Conservation (phyloP, 2,113 vertebrate genomes). For the Regulus satrapa region DNA sequence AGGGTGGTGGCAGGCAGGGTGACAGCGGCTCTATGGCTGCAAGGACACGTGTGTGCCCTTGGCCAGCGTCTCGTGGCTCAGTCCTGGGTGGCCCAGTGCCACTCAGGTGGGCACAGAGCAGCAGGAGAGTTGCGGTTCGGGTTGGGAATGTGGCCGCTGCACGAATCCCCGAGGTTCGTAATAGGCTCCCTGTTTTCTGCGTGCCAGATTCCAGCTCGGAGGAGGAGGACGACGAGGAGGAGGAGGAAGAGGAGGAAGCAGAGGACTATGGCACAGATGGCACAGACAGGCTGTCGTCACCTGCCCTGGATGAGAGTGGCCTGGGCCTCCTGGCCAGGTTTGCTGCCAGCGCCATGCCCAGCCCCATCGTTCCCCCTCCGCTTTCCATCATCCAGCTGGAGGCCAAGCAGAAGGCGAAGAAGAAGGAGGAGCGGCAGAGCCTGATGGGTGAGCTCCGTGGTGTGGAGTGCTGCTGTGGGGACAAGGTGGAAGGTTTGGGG, state of each 20-base stretch:
- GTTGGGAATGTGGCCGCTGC: background rate
- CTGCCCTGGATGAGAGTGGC: constrained; percentile 88
- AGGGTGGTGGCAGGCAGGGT: constrained; percentile 24
- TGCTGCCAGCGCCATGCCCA: constrained; percentile 87
- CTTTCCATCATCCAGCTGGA: constrained; percentile 85
- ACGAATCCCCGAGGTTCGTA: background rate
- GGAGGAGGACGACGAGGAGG: constrained; percentile 70
- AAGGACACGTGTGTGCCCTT: background rate
- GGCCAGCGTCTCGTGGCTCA: background rate
- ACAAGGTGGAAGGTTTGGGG: background rate
- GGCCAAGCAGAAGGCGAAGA: constrained; percentile 85
- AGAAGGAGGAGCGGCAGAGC: constrained; percentile 87
- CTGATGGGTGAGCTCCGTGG: constrained; percentile 78
- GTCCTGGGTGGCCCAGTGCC: background rate
- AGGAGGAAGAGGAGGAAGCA: constrained; percentile 75
- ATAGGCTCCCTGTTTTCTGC: constrained; percentile 57
- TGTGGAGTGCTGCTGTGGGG: background rate
- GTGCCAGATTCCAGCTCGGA: constrained; percentile 85
- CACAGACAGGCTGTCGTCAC: constrained; percentile 71
- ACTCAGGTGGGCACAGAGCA: background rate
- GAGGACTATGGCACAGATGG: constrained; percentile 72
- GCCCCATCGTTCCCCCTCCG: constrained; percentile 78
- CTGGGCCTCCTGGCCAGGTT: constrained; percentile 91
- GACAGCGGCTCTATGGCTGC: background rate
- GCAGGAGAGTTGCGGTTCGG: background rate